Base-by-base conservation (phyloP, 2,888 invertebrate species). In the Chrysolina oricalcia region DNA sequence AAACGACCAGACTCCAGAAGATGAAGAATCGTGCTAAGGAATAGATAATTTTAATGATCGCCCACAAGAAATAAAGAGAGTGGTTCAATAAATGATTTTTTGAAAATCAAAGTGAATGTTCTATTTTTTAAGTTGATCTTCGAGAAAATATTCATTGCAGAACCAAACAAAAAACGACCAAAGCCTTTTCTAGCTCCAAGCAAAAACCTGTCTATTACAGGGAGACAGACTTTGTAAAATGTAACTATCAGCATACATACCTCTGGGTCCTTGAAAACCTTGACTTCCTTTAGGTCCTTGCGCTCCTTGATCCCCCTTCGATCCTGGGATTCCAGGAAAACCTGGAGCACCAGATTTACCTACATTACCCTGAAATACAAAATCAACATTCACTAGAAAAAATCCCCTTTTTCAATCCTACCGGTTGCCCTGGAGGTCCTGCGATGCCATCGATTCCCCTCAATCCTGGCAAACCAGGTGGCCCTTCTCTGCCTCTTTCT, bases 271-370 rank as follows among this genome's bases (percentile, higher is more conserved):
- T 91, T 95, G 95, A 63, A 94, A 89, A 11, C 96, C 96, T 89
- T 93, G 94, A 83, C 94, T 94, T 62, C 96, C 96, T 89, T 95
- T 95, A 0, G 94, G 93, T 0, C 96, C 96, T 73, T 89, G 87
- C 67, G 90, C 84, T 23, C 96, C 96, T 89, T 91, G 91, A 87
- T 96, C 96, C 15, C 96, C 96, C 89, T 96, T 96, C 46, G 92
- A 89, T 3, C 97, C 97, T 27, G 94, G 93, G 78, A 91, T 91
- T 41, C 97, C 97, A 9, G 96, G 95, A 85, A 96, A 95, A 2
- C 97, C 97, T 27, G 96, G 95, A 17, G 95, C 90, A 3, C 97
- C 97, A 21, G 94, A 90, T 89, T 96, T 96, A 1, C 97, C 97
- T 68, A 93, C 89, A 40, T 93, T 91, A 48, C 97, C 97, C 93